Evolutionary conservation across 2,113 vertebrate genomes (phyloP).

Genomic region (Megaceryle torquata): DNA sequence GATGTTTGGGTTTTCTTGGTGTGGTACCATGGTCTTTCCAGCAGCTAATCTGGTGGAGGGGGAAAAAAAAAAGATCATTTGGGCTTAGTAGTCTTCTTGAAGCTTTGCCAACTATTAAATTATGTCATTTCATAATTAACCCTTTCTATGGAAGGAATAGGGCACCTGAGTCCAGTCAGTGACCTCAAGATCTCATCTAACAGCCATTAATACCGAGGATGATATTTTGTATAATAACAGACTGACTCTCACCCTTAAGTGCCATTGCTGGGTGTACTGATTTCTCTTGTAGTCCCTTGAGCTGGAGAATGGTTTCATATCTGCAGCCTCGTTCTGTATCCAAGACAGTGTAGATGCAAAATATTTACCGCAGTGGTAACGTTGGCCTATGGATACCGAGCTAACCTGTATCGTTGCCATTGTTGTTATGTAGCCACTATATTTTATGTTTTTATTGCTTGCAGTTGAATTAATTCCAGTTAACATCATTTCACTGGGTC

Average conservation of each 20-base stretch:
- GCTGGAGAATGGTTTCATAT: not conserved
- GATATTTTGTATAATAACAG: not conserved
- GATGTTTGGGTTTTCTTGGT: not conserved
- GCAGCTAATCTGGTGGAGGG: not conserved
- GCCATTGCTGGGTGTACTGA: not conserved
- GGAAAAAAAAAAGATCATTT: fast-evolving
- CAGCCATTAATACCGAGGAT: not conserved
- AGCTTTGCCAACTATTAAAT: not conserved
- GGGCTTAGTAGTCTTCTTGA: not conserved
- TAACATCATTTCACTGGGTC: not conserved
- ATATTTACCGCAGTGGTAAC: not conserved
- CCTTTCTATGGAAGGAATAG: not conserved
- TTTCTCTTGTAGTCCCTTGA: not conserved
- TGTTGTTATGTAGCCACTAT: not conserved
- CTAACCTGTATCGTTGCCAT: not conserved
- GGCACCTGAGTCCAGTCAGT: not conserved
- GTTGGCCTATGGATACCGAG: not conserved
- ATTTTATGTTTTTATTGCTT: not conserved
- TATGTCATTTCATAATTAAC: not conserved
- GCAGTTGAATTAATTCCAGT: not conserved
- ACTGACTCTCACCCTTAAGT: not conserved
- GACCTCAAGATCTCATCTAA: not conserved
- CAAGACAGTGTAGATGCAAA: not conserved
- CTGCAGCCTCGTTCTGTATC: not conserved
- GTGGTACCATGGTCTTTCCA: not conserved